These are phyloP conservation scores for Leptoteleia sp. DNA, from an alignment of 1,140 invertebrate genomes.

Conservation along the genomic window DNA sequence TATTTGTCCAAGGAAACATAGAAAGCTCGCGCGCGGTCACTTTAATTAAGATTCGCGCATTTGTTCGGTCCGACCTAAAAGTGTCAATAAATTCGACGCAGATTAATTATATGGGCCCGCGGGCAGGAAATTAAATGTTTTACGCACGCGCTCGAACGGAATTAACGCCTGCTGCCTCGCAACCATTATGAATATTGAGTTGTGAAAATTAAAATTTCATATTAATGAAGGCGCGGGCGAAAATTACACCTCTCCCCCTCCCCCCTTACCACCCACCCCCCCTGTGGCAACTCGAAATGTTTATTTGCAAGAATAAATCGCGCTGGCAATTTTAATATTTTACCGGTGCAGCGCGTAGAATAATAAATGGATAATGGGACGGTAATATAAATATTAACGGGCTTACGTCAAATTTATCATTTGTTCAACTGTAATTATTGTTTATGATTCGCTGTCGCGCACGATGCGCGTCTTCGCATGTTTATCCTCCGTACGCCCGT, in stretches of 20 bases:
- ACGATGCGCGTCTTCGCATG: no score
- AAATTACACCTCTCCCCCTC: constrained; percentile 17
- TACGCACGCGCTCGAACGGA: constrained; percentile 4
- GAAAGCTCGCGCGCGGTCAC: background rate
- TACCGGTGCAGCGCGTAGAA: no score
- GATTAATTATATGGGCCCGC: constrained; percentile 12
- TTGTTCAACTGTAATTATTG: no score
- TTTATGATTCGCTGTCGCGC: no score
- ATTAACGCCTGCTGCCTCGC: constrained; percentile 22
- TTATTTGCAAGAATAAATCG: no score
- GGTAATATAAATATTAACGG: no score
- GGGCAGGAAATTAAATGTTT: constrained; percentile 31
- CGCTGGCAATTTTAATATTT: no score
- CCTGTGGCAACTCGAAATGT: no score
- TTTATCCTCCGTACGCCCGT: no score
- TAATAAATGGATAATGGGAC: no score
- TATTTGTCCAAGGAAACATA: background rate
- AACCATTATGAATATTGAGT: constrained; percentile 12
- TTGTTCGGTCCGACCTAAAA: constrained; percentile 7
- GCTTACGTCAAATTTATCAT: no score
- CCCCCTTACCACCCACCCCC: no score
- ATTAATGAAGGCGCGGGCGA: constrained; percentile 11
- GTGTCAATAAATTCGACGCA: constrained; percentile 1
- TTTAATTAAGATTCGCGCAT: constrained; percentile 5
- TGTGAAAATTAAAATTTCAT: constrained; percentile 25